Percentiles rank a stretch among this genome's conserved stretches.
phyloP scores from a whole-genome alignment of 2,113 vertebrate genomes.

The Cyprinodon variegatus region DNA sequence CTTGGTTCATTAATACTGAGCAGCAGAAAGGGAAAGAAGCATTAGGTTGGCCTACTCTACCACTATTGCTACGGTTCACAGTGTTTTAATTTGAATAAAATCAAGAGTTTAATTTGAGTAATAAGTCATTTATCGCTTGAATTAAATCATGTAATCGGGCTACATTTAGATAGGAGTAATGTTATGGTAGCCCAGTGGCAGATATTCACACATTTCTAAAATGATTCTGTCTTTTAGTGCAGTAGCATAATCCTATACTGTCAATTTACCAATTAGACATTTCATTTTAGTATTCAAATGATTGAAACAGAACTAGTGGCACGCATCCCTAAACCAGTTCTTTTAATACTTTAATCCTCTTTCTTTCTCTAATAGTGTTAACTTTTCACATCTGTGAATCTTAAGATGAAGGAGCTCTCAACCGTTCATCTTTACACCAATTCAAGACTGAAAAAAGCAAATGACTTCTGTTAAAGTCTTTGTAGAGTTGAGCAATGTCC shows the following conservation, averaged over 20 bases:
- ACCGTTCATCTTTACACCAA: background rate
- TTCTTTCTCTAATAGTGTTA: too few species aligned
- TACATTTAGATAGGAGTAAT: conserved; percentile 12
- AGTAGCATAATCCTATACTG: background rate
- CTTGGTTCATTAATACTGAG: conserved; percentile 39
- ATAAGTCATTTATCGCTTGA: conserved; percentile 32
- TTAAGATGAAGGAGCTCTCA: too few species aligned
- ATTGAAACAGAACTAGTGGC: background rate
- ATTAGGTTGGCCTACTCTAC: conserved; percentile 37
- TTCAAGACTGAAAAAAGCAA: too few species aligned
- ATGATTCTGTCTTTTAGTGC: background rate
- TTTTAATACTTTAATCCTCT: too few species aligned
- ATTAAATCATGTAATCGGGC: conserved; percentile 35
- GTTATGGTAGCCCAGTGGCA: background rate
- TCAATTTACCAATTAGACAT: background rate
- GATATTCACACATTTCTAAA: background rate
- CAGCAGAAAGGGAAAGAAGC: conserved; percentile 20
- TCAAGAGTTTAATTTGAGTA: conserved; percentile 71
- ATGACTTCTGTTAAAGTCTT: too few species aligned
- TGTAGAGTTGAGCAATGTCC: too few species aligned
- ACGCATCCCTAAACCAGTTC: too few species aligned
- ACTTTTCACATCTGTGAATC: too few species aligned
- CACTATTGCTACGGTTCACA: conserved; percentile 46
- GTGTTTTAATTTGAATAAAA: conserved; percentile 77
- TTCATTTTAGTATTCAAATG: background rate